Percentiles rank a stretch among this genome's conserved stretches.
These are phyloP conservation scores for Dicentrarchus labrax DNA, from an alignment of 2,113 vertebrate genomes.

Conservation along the genomic window DNA sequence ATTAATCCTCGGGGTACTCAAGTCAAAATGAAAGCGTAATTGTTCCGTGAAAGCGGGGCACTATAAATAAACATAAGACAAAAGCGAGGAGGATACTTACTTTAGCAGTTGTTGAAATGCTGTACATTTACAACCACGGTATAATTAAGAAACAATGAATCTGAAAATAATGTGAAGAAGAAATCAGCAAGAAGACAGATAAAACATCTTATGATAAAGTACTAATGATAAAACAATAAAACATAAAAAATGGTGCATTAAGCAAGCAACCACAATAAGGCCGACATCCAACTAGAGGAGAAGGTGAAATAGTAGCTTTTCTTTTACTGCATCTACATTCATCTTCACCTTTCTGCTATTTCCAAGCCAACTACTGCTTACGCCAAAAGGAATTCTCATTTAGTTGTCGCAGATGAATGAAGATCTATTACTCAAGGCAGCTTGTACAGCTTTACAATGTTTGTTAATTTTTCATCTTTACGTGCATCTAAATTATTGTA, in stretches of 20 bases:
- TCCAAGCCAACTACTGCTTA: background rate
- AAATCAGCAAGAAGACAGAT: background rate
- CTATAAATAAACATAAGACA: conserved; percentile 42
- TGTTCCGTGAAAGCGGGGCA: conserved; percentile 34
- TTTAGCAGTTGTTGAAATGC: background rate
- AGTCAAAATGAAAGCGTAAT: conserved; percentile 47
- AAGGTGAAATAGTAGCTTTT: conserved; percentile 8
- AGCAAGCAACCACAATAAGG: background rate
- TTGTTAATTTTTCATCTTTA: background rate
- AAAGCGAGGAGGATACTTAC: conserved; percentile 1
- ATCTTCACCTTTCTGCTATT: background rate
- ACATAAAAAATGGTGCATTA: background rate
- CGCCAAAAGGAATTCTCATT: conserved; percentile 1
- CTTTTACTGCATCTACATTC: background rate
- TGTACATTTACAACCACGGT: background rate
- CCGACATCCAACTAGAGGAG: background rate
- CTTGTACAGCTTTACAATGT: background rate
- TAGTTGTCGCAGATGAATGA: background rate
- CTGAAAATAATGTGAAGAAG: background rate
- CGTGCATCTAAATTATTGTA: background rate
- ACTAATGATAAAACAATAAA: background rate
- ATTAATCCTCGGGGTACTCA: conserved; percentile 34
- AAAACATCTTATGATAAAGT: background rate
- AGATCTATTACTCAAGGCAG: background rate
- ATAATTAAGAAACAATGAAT: background rate